Evolutionary conservation across 1,140 invertebrate species (phyloP).

Genomic region (Drosophila pseudoananassae): DNA sequence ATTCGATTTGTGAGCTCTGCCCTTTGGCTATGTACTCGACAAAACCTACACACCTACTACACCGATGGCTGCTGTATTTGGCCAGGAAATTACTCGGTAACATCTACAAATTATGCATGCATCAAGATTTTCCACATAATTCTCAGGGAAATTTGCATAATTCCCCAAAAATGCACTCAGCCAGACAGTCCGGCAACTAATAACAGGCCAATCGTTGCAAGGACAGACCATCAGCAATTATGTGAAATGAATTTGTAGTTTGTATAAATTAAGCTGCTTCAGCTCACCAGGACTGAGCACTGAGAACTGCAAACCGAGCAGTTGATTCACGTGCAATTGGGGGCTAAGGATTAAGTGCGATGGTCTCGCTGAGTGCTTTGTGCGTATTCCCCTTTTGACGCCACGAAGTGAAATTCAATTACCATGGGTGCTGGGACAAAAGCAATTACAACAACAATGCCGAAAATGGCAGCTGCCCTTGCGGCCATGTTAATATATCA

Average conservation of each 20-base stretch:
- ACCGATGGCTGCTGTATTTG: conserved; percentile 5
- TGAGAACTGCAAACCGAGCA: background rate
- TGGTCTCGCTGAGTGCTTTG: background rate
- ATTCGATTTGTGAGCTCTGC: conserved; percentile 31
- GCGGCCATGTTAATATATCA: conserved; percentile 73
- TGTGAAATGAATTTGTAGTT: conserved; percentile 33
- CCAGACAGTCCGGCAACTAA: conserved; percentile 23
- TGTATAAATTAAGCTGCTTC: conserved; percentile 34
- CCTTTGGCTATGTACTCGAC: conserved; percentile 23
- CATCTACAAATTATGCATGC: conserved; percentile 34
- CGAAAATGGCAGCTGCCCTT: conserved; percentile 61
- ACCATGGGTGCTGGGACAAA: conserved; percentile 55
- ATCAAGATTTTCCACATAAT: conserved; percentile 37
- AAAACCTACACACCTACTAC: conserved; percentile 4
- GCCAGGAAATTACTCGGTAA: conserved; percentile 19
- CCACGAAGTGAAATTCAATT: conserved; percentile 68
- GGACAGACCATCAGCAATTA: conserved; percentile 16
- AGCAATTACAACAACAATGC: conserved; percentile 63
- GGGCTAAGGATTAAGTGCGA: conserved; percentile 30
- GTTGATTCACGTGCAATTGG: conserved; percentile 10
- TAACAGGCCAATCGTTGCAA: conserved; percentile 35
- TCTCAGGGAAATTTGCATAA: conserved; percentile 37
- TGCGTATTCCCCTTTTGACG: background rate
- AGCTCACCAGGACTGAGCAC: background rate
- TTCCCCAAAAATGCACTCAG: conserved; percentile 33